Evolutionary conservation across 2,888 invertebrate genomes (phyloP), one percentile per base, ranked within the genome.

Genomic region (Laspeyria flexula): DNA sequence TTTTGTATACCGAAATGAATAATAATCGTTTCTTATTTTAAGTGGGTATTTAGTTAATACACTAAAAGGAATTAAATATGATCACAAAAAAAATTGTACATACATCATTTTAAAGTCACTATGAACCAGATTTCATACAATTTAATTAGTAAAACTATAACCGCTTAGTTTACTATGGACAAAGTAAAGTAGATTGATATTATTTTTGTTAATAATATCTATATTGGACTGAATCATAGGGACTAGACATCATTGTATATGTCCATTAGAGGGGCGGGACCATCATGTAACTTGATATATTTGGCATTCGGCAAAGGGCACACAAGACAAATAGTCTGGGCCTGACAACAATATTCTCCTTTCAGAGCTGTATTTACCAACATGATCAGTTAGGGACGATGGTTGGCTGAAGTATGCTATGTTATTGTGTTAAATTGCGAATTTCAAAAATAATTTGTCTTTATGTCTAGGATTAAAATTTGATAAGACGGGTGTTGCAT

Each of bases 261-360:
- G 31, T 45, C 41, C 42, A 51, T 45, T 42, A 45, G 13, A 7
- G 10, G 15, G 35, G 33, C 35, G 45, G 35, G 37, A 21, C 29
- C 33, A 40, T 41, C 34, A 13, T 51, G 45, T 45, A 45, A 51
- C 45, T 30, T 15, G 44, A 51, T 51, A 44, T 51, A 41, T 51
- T 51, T 44, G 50, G 25, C 29, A 44, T 40, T 44, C 30, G 12
- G n/a, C 27, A 34, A 44, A 41, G 44, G 44, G 35, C 35, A 25
- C 44, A 21, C 13, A 12, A 51, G 30, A 37, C 34, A 41, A 35
- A 51, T 41, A 40, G 41, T 23, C 30, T 37, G 42, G 29, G 13
- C 37, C 25, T 31, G 29, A 42, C 16, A 23, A 42, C 31, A 31
- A 42, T 37, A 12, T 42, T 37, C 35, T 37, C 30, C 41, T 21